Conservation (phyloP, 1,140 invertebrate species). For the Cyclina sinensis region DNA sequence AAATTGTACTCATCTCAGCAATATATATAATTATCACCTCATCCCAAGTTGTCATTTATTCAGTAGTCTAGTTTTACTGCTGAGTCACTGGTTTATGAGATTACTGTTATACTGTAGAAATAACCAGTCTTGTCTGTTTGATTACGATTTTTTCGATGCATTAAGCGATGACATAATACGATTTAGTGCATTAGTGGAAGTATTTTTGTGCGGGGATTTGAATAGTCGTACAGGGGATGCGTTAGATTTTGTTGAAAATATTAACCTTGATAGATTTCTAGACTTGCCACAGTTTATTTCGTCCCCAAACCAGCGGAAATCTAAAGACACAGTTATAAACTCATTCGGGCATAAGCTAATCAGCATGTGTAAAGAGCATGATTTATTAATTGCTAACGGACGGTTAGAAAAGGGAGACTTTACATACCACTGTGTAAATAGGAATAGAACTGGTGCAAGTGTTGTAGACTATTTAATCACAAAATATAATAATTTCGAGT, state of each 20-base stretch:
- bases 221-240: background rate
- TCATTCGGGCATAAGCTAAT: constrained; percentile 16
- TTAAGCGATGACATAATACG: constrained; percentile 25
- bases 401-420: background rate
- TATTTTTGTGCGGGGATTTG: constrained; percentile 5
- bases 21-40: too few relatives aligned
- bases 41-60: too few relatives aligned
- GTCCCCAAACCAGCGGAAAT: background rate
- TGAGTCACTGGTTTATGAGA: too few relatives aligned
- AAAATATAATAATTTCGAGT: background rate
- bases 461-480: constrained; percentile 17
- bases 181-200: background rate
- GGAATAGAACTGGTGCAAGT: constrained; percentile 25
- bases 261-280: constrained; percentile 37
- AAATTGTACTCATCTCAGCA: too few relatives aligned
- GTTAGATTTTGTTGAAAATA: background rate
- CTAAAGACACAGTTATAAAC: background rate
- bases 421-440: constrained; percentile 7
- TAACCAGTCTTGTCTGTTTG: background rate
- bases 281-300: background rate
- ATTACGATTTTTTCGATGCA: constrained; percentile 25
- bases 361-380: constrained; percentile 17
- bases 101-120: too few relatives aligned
- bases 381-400: constrained; percentile 18
- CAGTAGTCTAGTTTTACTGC: too few relatives aligned